Conservation (phyloP, 1,140 invertebrate genomes). For the Tenebrio molitor region DNA sequence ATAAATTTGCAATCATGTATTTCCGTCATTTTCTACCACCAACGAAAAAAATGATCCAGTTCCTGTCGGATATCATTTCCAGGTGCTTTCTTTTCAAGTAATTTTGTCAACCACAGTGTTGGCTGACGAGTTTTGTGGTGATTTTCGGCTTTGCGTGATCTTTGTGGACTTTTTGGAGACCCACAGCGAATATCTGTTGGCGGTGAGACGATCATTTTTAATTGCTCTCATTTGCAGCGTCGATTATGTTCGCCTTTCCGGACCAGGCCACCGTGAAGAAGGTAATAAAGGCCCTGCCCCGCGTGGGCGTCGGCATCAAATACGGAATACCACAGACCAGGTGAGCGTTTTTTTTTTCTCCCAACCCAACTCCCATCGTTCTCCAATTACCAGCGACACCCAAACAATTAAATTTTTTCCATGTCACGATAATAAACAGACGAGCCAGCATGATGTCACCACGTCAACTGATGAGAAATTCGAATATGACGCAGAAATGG, state of each 20-base stretch:
- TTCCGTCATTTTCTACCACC: no score
- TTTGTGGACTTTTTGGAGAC: no score
- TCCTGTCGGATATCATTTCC: no score
- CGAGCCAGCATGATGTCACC: conserved; percentile 98
- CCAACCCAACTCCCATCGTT: no score
- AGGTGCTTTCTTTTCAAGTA: no score
- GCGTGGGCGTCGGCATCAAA: conserved; percentile 99
- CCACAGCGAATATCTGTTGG: no score
- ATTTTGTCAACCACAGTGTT: no score
- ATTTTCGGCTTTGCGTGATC: no score
- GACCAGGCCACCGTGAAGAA: conserved; percentile 98
- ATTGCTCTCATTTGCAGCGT: conserved; percentile 81
- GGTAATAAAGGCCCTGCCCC: conserved; percentile 96
- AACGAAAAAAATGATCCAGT: no score
- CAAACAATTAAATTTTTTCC: conserved; percentile 47
- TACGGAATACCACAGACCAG: conserved; percentile 98
- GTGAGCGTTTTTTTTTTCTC: conserved; percentile 67
- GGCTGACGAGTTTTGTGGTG: no score
- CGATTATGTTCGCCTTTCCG: conserved; percentile 98
- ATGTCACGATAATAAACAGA: conserved; percentile 72
- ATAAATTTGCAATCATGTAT: no score
- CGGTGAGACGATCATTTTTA: no score
- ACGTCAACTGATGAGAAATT: conserved; percentile 96
- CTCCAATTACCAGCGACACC: neutral
- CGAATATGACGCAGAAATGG: conserved; percentile 99